phyloP scores from a whole-genome alignment of 1,140 invertebrate species.

The Scylla paramamosain region DNA sequence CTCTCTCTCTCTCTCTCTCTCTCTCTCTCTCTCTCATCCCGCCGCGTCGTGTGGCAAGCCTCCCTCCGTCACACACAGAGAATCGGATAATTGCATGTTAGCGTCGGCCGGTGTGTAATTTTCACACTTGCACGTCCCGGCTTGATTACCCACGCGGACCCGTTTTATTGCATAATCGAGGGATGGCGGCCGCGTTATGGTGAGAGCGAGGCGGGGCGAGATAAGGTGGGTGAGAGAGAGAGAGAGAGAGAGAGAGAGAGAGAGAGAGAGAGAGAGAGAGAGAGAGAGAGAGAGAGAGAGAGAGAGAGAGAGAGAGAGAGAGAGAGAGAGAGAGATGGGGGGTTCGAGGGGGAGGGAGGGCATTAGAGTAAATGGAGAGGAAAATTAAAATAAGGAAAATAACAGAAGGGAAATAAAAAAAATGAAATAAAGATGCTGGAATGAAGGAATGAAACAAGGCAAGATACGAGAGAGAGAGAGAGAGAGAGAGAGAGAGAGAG shows the following conservation, averaged over 20 bases:
- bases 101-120: conserved; percentile 64
- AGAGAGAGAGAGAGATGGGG: not conserved
- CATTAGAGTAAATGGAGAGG: not conserved
- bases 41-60: not conserved
- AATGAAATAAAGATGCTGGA: too few relatives aligned
- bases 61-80: conserved; percentile 66
- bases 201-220: not conserved
- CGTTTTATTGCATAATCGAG: conserved; percentile 70
- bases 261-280: not conserved
- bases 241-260: not conserved
- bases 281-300: conserved; percentile 3
- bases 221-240: not conserved
- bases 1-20: not conserved
- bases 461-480: not conserved
- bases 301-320: conserved; percentile 24
- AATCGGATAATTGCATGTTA: conserved; percentile 74
- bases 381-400: too few relatives aligned
- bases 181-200: not conserved
- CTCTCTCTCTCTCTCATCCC: not conserved
- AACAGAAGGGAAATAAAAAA: too few relatives aligned
- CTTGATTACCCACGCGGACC: conserved; percentile 71
- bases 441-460: not conserved
- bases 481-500: not conserved
- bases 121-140: conserved; percentile 70
- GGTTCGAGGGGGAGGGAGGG: not conserved